Evolutionary conservation across 2,888 invertebrate species (phyloP), one percentile per base, ranked within the genome.

Genomic region (Apodemia mormo): DNA sequence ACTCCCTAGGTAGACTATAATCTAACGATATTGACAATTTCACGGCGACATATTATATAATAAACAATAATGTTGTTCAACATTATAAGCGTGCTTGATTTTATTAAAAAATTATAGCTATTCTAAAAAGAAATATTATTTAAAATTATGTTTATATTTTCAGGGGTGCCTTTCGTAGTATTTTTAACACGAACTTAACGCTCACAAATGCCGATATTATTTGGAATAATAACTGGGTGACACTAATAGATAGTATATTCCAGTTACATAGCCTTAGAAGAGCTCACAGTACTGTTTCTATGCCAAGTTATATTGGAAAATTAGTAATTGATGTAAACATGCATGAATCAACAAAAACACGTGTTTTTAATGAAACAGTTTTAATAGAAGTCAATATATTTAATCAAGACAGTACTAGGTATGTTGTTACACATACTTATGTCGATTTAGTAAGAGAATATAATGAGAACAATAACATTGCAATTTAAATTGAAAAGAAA

Each of bases 211-310:
- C 52, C n/a, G 14, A 52, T 96, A 97, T 37, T 3, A 37, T 37
- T 37, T 37, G 37, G 37, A 37, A 37, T 5, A 37, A 37, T 5
- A 37, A 37, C 82, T 98, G 97, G 97, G 95, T 96, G 0, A 94
- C 96, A 2, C 96, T 97, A 77, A 92, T 98, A 78, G 98, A 98
- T 84, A 96, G 96, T 0, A 94, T 98, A 94, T 85, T 98, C 14
- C 98, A 98, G 87, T 94, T 97, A 71, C 93, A 95, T 68, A 92
- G 96, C n/a, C 80, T 97, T n/a, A 94, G 94, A 43, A 88, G 94
- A 65, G 89, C 94, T 14, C 89, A 94, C 1, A 94, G 95, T 67
- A 92, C 94, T 1, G 88, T 96, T 0, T 90, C 95, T 65, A 88
- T 96, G 22, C 96, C 96, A 0, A 95, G 95, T 0, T 78, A 77